Evolutionary conservation across 2,888 invertebrate species (phyloP), one percentile per base, ranked within the genome.

Genomic region (Eucriotettix oculatus): DNA sequence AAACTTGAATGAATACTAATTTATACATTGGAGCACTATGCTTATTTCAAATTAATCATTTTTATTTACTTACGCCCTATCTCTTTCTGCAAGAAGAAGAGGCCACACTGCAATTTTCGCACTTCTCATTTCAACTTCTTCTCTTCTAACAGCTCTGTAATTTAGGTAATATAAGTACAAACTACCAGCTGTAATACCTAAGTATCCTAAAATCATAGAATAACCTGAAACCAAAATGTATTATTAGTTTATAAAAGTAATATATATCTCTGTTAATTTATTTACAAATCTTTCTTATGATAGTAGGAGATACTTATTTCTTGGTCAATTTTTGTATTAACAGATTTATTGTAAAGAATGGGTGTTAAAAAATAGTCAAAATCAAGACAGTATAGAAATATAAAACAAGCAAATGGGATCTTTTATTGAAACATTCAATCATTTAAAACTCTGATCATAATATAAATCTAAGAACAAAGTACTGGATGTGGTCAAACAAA

Each of bases 81-180:
- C 92, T 62, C 86, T 79, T 72, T 95, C 95, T 0, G 95, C 95
- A 43, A 84, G 65, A 61, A 95, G 68, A 69, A 93, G 71, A 0
- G 94, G 91, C 58, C 79, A 76, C 17, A 93, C 74, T 0, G 90
- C 93, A 72, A 87, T 78, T 66, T 82, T 80, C 0, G 86, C 83
- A 56, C 91, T 90, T 11, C 84, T 80, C 78, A 83, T 81, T 74
- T 95, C 94, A 58, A 90, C 75, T 57, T 81, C 75, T 43, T 83
- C 75, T 54, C 74, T 78, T 52, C 74, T 73, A 0, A 82, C 69
- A 64, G 74, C 69, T 68, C 78, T 80, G 58, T 75, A 75, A 58
- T 73, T 83, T 55, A 81, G 65, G 62, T 73, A 74, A 68, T 84
- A 87, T 0, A 84, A 63, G 64, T 80, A 83, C 1, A 76, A 60